Evolutionary conservation across 2,113 vertebrate genomes (phyloP), one percentile per base, ranked within the genome.

Genomic region (Romanogobio albipinnatus): DNA sequence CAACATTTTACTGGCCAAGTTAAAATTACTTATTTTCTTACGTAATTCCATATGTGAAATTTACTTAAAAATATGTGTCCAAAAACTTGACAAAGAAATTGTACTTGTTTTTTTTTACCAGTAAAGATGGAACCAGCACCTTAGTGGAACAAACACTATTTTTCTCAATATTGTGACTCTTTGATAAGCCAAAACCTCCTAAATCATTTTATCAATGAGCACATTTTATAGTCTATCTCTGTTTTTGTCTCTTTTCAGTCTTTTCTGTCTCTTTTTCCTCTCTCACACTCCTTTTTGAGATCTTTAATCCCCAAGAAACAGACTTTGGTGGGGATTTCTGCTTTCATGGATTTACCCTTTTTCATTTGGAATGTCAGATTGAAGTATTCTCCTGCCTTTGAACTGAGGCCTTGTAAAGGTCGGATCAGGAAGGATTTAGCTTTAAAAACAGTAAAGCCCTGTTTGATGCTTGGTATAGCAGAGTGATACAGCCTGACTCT

Each of bases 371-470:
- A 62, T 85, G 47, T 81, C 58, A 74, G 39, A 68, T 53, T 76
- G 56, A 68, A 68, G 61, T 24, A 61, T 70, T 61, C 33, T 29
- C 26, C 22, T 39, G 62, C 26, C 77, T 84, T 70, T 84, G 76
- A 84, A 80, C 45, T 24, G 76, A 66, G n/a, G 68, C 58, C 77
- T 84, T 17, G 36, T 86, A 76, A 84, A 85, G 83, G 62, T 78
- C 15, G 43, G n/a, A 78, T 73, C 74, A 51, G 49, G 66, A 62
- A 82, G 62, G 81, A 80, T 74, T 73, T 79, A 73, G 75, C 29
- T 83, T 19, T 61, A 33, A 73, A 78, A 83, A 73, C 64, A 6
- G n/a, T n/a, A n/a, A n/a, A 3, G 36, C 19, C 9, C 58, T 36
- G 36, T 84, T 86, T 86, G 81, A 84, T 83, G 64, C 62, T 33